Conservation (phyloP, 2,797 vertebrate species). For the Champsocephalus esox region DNA sequence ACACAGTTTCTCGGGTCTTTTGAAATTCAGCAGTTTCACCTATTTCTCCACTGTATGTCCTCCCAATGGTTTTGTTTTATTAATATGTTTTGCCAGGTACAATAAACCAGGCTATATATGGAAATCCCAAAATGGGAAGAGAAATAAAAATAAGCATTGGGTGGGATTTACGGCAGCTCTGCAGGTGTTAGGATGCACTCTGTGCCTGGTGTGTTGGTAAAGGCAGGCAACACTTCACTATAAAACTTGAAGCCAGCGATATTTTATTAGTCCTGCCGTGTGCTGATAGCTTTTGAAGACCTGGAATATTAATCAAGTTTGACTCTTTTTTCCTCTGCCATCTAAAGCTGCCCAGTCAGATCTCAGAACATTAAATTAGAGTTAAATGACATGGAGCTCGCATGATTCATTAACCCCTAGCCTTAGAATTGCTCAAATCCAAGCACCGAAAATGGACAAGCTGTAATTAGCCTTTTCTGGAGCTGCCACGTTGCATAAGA, state of each 20-base stretch:
- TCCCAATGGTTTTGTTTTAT: conserved; percentile 55
- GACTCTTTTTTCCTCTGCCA: conserved; percentile 35
- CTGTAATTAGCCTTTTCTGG: conserved; percentile 61
- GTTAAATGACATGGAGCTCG: conserved; percentile 68
- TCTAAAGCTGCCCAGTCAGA: conserved; percentile 52
- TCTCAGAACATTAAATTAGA: conserved; percentile 70
- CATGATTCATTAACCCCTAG: conserved; percentile 72
- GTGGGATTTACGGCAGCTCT: conserved; percentile 33
- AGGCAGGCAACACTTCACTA: conserved; percentile 30
- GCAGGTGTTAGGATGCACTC: conserved; percentile 9
- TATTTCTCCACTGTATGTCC: conserved; percentile 23
- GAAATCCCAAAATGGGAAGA: conserved; percentile 51
- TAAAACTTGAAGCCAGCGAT: conserved; percentile 33
- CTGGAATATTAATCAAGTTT: conserved; percentile 64
- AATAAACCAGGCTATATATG: conserved; percentile 49
- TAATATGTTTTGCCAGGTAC: conserved; percentile 61
- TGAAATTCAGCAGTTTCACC: conserved; percentile 33
- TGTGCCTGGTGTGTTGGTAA: conserved; percentile 22
- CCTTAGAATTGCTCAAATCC: conserved; percentile 54
- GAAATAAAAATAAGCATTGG: conserved; percentile 40
- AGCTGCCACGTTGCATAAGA: conserved; percentile 56
- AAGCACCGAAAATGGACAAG: conserved; percentile 61
- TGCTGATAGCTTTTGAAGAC: conserved; percentile 51
- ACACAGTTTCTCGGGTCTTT: conserved; percentile 27
- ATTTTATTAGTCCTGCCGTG: conserved; percentile 53